These are phyloP conservation scores for Enteromius radiatus DNA, from an alignment of 2,797 vertebrate genomes.

Conservation along the genomic window DNA sequence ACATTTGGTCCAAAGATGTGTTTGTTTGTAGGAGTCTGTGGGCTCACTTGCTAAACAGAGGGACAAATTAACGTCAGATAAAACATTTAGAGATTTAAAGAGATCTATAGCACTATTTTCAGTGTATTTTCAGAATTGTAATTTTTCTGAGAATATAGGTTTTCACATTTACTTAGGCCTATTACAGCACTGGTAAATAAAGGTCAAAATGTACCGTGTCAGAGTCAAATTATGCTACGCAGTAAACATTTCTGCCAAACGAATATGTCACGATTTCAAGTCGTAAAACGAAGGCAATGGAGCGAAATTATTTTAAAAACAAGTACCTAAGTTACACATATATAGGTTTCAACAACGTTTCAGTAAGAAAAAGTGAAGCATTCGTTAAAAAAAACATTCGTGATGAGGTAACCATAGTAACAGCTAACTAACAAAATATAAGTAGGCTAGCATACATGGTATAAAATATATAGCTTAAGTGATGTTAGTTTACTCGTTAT, in stretches of 20 bases:
- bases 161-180: not conserved
- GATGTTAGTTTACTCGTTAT: not conserved
- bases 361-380: not conserved
- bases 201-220: not conserved
- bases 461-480: not conserved
- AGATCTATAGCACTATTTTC: not conserved
- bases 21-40: constrained; percentile 18
- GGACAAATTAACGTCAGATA: not conserved
- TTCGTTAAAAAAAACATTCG: not conserved
- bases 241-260: not conserved
- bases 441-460: not conserved
- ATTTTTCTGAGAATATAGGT: not conserved
- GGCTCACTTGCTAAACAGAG: not conserved
- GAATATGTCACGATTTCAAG: not conserved
- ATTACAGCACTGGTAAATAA: not conserved
- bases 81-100: not conserved
- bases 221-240: not conserved
- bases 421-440: not conserved
- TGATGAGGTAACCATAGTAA: not conserved
- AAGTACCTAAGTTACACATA: not conserved
- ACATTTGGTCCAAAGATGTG: constrained; percentile 29
- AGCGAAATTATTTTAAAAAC: not conserved
- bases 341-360: not conserved
- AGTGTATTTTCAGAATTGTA: not conserved
- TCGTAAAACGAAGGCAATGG: not conserved